Base-by-base conservation (phyloP, 92 coral and sea anemone species). In the Siderastrea siderea region DNA sequence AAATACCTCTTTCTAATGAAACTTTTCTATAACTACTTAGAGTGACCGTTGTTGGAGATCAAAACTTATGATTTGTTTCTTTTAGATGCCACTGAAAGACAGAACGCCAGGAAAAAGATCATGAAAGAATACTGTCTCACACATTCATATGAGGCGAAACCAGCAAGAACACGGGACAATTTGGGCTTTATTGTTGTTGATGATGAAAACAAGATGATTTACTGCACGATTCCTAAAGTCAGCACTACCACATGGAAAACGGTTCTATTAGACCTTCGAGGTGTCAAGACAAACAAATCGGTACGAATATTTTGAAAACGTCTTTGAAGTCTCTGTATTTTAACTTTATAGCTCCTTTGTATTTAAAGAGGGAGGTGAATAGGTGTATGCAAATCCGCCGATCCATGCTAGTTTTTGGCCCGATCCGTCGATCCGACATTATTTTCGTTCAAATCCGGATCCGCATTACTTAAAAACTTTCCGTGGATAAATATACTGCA, bases 181-280 rank as follows among this genome's bases (percentile, higher is more conserved):
- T 4, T 72, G 59, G 44, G 44, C 9, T 66, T 1, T 9, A 80
- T 80, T 3, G 7, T 14, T 7, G 84, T 80, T 1, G 84, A 80
- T 48, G 84, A 80, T 38, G 38, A 43, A 64, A 38, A 52, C 75
- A 80, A 80, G 75, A 51, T 80, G 0, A 67, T 80, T 9, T 80
- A 80, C 62, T 80, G 75, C 53, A 50, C 75, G 45, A 51, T 80
- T 50, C 84, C 84, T 7, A 80, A 80, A 50, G 84, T 80, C 7
- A 26, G 65, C 45, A 66, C 74, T 0, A 52, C 84, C 67, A 67
- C 84, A 3, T 80, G 84, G 84, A 80, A 80, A 13, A 16, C 9
- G 0, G 44, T 80, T 14, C 53, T 80, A 14, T 46, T 17, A 10
- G 9, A 68, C 12, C 84, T 68, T 4, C 84, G 75, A 13, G 64